phyloP scores from a whole-genome alignment of 2,113 vertebrate species.

The Pseudopodoces humilis region DNA sequence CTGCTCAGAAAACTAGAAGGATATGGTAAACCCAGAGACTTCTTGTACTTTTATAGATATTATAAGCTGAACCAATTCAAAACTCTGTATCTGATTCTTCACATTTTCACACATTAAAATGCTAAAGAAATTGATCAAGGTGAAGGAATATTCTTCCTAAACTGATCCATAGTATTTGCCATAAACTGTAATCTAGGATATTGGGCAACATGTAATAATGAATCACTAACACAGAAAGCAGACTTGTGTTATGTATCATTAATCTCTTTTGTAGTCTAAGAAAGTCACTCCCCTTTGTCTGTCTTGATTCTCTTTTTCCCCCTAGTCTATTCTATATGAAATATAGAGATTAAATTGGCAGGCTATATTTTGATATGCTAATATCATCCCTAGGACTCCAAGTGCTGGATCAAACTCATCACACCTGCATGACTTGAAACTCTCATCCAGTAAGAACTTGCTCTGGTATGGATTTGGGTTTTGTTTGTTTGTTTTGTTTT shows the following conservation, averaged over 20 bases:
- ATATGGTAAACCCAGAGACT: neutral
- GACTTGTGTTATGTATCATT: neutral
- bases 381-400: neutral
- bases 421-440: neutral
- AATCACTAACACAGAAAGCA: neutral
- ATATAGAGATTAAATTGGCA: neutral
- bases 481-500: neutral
- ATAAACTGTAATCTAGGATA: neutral
- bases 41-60: neutral
- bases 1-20: neutral
- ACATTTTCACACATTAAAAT: neutral
- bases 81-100: neutral
- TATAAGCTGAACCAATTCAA: neutral
- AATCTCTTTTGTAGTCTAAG: neutral
- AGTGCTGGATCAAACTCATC: neutral
- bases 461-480: neutral
- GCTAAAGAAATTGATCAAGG: neutral
- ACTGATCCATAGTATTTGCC: neutral
- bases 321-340: neutral
- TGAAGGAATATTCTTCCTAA: neutral
- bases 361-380: neutral
- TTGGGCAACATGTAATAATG: neutral
- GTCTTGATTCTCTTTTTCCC: neutral
- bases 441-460: neutral
- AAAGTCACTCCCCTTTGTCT: neutral